Conservation (phyloP, 1,140 invertebrate genomes). For the Coptotermes formosanus region DNA sequence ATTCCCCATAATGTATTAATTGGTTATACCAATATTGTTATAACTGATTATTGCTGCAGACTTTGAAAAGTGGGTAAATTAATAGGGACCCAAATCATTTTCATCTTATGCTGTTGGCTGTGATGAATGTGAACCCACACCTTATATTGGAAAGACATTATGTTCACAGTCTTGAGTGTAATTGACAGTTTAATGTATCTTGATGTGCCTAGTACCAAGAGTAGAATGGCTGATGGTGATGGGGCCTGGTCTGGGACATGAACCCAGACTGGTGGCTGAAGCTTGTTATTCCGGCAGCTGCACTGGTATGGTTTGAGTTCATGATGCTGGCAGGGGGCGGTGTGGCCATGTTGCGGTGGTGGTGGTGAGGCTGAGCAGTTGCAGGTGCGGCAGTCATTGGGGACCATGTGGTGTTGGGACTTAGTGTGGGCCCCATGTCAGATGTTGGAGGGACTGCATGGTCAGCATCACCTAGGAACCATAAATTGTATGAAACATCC, state of each 20-base stretch:
- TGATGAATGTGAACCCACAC: no score
- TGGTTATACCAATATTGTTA: no score
- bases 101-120: no score
- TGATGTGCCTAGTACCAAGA: neutral
- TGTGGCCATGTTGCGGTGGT: constrained; percentile 7
- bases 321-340: neutral
- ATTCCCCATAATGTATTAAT: no score
- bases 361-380: neutral
- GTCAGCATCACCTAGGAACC: constrained; percentile 44
- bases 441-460: neutral
- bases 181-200: no score
- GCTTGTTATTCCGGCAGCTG: neutral
- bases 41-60: no score
- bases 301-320: neutral
- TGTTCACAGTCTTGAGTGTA: no score
- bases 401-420: neutral
- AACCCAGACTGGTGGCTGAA: neutral
- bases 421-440: neutral
- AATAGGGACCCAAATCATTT: no score
- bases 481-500: no score
- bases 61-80: no score
- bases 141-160: no score
- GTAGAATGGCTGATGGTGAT: neutral
- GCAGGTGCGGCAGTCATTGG: neutral
- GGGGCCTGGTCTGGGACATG: neutral